A percentile compares a stretch with the other conserved stretches of the same genome.
Conservation (phyloP, 2,797 vertebrate genomes). For the Pseudochirops cupreus region DNA sequence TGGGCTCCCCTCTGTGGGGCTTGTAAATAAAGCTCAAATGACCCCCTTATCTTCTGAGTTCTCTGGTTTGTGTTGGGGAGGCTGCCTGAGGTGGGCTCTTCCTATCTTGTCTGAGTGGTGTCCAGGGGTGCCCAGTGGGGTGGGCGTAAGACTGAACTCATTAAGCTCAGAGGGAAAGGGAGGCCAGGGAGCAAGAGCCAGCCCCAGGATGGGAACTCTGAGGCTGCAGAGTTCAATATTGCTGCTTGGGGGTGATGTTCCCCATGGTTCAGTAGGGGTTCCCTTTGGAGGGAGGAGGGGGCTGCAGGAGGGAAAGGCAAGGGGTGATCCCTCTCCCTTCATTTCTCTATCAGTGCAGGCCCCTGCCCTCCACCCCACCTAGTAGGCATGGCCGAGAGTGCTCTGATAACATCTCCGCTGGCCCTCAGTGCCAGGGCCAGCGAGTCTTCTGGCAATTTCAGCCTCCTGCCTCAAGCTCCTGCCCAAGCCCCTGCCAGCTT, state of each 20-base stretch:
- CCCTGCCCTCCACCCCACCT: background rate
- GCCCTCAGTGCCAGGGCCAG: no score
- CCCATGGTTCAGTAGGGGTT: background rate
- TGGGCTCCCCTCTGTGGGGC: conserved; percentile 79
- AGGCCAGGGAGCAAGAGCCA: background rate
- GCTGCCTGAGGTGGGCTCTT: background rate
- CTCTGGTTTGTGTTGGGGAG: accelerated
- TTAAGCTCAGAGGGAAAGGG: background rate
- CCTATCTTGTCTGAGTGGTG: background rate
- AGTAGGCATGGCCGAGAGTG: background rate
- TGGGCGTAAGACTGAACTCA: background rate
- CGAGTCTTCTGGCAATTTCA: background rate
- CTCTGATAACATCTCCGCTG: no score
- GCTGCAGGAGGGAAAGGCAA: background rate
- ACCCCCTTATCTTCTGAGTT: conserved; percentile 21
- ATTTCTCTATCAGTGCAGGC: background rate
- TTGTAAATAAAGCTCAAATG: conserved; percentile 91
- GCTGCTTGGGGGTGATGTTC: background rate
- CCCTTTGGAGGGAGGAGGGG: background rate
- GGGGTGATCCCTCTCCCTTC: background rate
- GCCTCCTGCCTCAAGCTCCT: background rate
- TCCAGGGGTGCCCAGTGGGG: background rate
- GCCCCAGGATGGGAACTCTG: background rate
- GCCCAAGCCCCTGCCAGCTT: background rate
- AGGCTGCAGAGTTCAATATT: no score